Conservation (phyloP, 2,888 invertebrate species). For the Lutraria lutraria region DNA sequence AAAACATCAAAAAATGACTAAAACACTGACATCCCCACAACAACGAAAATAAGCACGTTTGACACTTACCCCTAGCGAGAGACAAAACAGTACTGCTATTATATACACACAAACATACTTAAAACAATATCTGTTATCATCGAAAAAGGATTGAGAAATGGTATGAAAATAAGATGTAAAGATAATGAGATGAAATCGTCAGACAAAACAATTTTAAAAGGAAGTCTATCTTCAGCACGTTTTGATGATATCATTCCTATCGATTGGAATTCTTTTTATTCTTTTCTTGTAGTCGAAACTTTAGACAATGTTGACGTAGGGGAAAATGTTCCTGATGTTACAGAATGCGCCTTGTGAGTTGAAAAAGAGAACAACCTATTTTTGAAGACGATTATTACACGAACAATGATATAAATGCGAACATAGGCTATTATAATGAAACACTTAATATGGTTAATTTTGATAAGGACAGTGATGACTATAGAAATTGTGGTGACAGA, state of each 20-base stretch:
- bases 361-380: neutral
- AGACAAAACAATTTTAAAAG: neutral
- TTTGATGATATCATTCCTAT: neutral
- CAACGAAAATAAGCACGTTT: too few relatives aligned
- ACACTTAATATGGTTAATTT: too few relatives aligned
- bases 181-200: constrained; percentile 3
- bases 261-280: constrained; percentile 5
- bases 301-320: neutral
- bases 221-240: neutral
- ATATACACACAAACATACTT: neutral
- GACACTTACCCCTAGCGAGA: too few relatives aligned
- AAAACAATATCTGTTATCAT: neutral
- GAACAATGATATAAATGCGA: too few relatives aligned
- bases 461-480: too few relatives aligned
- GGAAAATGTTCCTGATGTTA: neutral
- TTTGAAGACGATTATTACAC: neutral
- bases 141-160: neutral
- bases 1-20: too few relatives aligned
- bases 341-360: neutral
- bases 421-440: too few relatives aligned
- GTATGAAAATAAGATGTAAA: neutral
- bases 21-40: too few relatives aligned
- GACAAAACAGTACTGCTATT: neutral
- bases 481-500: too few relatives aligned
- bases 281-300: neutral